These are phyloP conservation scores for Labeo rohita DNA, from an alignment of 2,113 vertebrate species.

Conservation along the genomic window DNA sequence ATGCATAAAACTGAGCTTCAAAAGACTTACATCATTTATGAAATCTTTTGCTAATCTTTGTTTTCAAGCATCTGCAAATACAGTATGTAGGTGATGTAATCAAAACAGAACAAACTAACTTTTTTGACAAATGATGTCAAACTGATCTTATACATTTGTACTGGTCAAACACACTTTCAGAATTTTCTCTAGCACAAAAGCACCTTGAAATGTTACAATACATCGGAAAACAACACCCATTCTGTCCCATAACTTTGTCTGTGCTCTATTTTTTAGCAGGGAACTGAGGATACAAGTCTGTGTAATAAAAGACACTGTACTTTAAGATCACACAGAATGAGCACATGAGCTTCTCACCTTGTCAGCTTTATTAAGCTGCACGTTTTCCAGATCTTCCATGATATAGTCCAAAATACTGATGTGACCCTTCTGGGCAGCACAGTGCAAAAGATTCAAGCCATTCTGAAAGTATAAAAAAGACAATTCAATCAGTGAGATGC, in stretches of 20 bases:
- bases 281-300: background rate
- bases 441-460: slow-evolving; percentile 85
- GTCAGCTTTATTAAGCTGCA: slow-evolving; percentile 79
- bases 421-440: slow-evolving; percentile 86
- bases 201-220: background rate
- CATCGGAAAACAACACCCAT: background rate
- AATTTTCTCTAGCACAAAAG: background rate
- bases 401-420: slow-evolving; percentile 80
- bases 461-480: slow-evolving; percentile 68
- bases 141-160: background rate
- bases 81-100: background rate
- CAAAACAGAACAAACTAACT: background rate
- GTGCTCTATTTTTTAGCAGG: background rate
- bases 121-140: background rate
- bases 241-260: background rate
- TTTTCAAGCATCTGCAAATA: background rate
- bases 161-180: background rate
- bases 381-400: slow-evolving; percentile 85
- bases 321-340: background rate
- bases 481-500: background rate
- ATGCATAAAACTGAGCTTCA: background rate
- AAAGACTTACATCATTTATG: background rate
- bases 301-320: slow-evolving; percentile 8
- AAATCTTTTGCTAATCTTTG: background rate
- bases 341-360: slow-evolving; percentile 64